Evolutionary conservation across 2,888 invertebrate genomes (phyloP), one percentile per base, ranked within the genome.

Genomic region (Melitaea athalia): DNA sequence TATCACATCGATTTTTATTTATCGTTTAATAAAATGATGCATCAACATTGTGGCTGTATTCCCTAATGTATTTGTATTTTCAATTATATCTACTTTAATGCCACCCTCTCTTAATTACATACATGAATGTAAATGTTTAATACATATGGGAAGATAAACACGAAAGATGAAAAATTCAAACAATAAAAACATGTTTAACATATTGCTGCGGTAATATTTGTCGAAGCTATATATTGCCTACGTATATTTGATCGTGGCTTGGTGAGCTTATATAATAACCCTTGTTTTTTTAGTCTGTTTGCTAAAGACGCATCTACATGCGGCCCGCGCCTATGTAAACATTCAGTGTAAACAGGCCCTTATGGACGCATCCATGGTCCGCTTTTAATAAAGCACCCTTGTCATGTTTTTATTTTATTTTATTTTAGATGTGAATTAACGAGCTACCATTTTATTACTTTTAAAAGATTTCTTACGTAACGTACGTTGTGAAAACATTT

Each of bases 211-310:
- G 72, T 66, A 71, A 74, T 85, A 83, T 85, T 85, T 86, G 81
- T 79, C 75, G 75, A 78, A 76, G 76, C 75, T 81, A 82, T 83
- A 77, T 83, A 81, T 76, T 76, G 75, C 68, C 66, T 72, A 75
- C 60, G 67, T 81, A 75, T 81, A 77, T 76, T 72, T 76, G 73
- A 68, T 64, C 73, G 76, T 63, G 70, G 74, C 74, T 67, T 75
- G 74, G 75, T 74, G 77, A 80, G 80, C 78, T 77, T 82, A 83
- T 85, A 85, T 85, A 84, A 77, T 76, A 57, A 79, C 92, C 92
- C 91, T 87, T 92, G 91, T 92, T 92, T 92, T 92, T 92, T 91
- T 87, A 91, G 85, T 83, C 73, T 92, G 89, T 91, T 92, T 91
- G 85, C 87, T 80, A 79, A 89, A 92, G 91, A 87, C 89, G 91